Evolutionary conservation across 2,888 invertebrate species (phyloP).

Genomic region (Hirtodrosophila confusa): DNA sequence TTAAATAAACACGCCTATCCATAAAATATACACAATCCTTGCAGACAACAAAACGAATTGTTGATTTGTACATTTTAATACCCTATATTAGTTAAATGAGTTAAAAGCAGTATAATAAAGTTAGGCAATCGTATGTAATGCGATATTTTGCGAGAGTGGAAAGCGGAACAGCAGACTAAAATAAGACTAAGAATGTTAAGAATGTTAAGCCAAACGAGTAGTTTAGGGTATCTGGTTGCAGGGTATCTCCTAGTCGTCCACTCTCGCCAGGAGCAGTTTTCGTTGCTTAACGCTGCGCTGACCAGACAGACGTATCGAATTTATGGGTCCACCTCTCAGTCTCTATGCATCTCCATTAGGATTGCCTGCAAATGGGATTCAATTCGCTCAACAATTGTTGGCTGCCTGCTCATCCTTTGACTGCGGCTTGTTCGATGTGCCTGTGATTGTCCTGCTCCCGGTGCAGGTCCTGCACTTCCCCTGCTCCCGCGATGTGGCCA

Average conservation of each 20-base stretch:
- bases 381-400: constrained; percentile 41
- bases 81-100: no score
- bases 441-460: background rate
- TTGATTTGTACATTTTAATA: constrained; percentile 19
- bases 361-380: constrained; percentile 49
- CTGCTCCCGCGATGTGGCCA: constrained; percentile 10
- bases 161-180: no score
- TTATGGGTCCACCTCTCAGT: constrained; percentile 1
- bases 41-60: constrained; percentile 22
- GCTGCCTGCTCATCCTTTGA: constrained; percentile 38
- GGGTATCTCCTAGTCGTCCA: no score
- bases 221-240: no score
- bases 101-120: no score
- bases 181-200: no score
- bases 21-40: no score
- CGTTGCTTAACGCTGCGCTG: constrained; percentile 28
- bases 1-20: no score
- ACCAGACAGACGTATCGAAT: constrained; percentile 46
- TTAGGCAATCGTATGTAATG: no score
- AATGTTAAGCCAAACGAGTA: no score
- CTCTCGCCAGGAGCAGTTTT: background rate
- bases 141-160: no score
- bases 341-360: constrained; percentile 1
- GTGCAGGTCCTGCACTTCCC: constrained; percentile 8
- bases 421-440: constrained; percentile 28